These are phyloP conservation scores for Actinemys pallida DNA, from an alignment of 2,113 vertebrate species.

Conservation along the genomic window DNA sequence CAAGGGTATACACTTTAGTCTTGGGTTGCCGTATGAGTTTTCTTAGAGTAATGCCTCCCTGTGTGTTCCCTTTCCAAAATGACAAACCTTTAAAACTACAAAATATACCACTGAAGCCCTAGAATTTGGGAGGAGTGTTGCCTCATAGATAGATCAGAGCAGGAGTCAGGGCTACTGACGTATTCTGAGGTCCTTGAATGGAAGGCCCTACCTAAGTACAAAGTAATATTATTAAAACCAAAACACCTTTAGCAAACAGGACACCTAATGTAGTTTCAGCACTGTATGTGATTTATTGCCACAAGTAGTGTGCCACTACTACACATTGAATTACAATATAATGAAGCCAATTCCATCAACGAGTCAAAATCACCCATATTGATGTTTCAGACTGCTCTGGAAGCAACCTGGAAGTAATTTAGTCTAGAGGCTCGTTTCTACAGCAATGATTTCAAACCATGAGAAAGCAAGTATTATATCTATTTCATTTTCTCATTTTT, in stretches of 20 bases:
- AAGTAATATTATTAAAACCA: neutral
- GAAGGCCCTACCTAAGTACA: neutral
- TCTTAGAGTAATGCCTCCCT: neutral
- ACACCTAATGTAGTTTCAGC: neutral
- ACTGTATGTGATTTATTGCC: neutral
- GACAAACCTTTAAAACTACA: neutral
- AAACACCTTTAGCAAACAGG: neutral
- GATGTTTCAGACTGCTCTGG: neutral
- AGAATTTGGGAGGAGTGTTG: neutral
- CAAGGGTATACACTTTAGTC: neutral
- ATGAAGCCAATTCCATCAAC: neutral
- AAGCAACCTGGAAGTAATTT: neutral
- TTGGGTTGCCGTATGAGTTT: neutral
- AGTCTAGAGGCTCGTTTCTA: neutral
- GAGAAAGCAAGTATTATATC: constrained; percentile 50
- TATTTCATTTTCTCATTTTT: constrained; percentile 3
- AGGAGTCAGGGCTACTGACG: neutral
- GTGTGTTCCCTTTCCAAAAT: neutral
- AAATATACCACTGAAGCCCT: neutral
- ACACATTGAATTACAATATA: neutral
- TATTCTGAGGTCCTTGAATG: neutral
- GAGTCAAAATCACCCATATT: neutral
- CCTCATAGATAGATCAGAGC: neutral
- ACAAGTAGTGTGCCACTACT: neutral
- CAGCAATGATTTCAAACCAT: constrained; percentile 24